These are phyloP conservation scores for Saccostrea cuccullata DNA, from an alignment of 1,140 invertebrate genomes.

Conservation along the genomic window DNA sequence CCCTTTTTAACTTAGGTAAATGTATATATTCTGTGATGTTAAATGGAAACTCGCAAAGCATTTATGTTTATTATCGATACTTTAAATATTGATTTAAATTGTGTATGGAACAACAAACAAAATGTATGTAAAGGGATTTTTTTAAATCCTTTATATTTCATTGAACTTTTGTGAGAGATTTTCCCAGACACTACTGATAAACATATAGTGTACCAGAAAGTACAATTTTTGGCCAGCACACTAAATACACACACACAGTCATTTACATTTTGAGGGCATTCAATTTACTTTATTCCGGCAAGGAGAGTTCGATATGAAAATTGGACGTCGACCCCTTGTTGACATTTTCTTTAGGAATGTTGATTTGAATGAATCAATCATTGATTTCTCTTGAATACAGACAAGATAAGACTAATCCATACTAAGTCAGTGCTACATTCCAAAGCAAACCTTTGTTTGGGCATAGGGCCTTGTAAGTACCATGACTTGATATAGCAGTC, in stretches of 20 bases:
- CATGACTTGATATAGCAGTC: not conserved
- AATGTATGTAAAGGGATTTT: constrained; percentile 21
- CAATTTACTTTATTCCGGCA: not conserved
- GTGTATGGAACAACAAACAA: not conserved
- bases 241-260: too few relatives aligned
- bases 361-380: not conserved
- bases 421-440: constrained; percentile 3
- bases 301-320: not conserved
- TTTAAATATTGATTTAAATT: constrained; percentile 33
- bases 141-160: constrained; percentile 2
- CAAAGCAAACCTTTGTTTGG: constrained; percentile 4
- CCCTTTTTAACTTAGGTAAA: not conserved
- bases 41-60: constrained; percentile 16
- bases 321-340: not conserved
- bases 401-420: constrained; percentile 6
- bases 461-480: not conserved
- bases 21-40: not conserved
- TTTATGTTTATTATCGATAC: constrained; percentile 7
- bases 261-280: not conserved
- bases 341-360: constrained; percentile 1
- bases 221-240: too few relatives aligned
- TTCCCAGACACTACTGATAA: not conserved
- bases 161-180: not conserved
- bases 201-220: too few relatives aligned
- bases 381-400: constrained; percentile 25